Evolutionary conservation across 1,140 invertebrate genomes (phyloP).

Genomic region (Aricia agestis): DNA sequence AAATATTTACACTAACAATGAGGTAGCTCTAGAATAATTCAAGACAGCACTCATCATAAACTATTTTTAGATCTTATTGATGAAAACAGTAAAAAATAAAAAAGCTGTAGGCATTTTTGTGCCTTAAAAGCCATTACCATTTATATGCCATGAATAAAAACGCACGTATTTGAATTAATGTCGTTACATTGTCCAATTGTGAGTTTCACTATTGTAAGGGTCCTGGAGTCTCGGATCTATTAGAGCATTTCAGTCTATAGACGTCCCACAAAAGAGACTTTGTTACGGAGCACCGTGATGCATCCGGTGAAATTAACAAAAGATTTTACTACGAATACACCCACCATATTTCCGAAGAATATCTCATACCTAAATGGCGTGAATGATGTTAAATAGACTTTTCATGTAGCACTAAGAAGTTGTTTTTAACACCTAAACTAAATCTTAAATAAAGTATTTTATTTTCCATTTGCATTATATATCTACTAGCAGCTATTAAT

Average conservation of each 20-base stretch:
- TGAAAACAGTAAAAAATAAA: too few relatives aligned
- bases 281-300: slow-evolving; percentile 6
- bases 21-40: too few relatives aligned
- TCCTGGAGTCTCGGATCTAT: not conserved
- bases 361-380: not conserved
- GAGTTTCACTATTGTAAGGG: not conserved
- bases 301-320: slow-evolving; percentile 10
- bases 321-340: not conserved
- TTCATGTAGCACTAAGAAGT: not conserved
- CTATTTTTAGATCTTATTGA: too few relatives aligned
- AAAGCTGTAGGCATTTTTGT: not conserved
- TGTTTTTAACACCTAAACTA: not conserved
- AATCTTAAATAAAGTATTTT: too few relatives aligned
- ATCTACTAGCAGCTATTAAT: too few relatives aligned
- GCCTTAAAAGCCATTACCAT: not conserved
- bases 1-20: too few relatives aligned
- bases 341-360: not conserved
- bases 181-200: slow-evolving; percentile 5
- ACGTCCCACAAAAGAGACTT: not conserved
- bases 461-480: too few relatives aligned
- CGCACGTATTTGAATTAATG: not conserved
- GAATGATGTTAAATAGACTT: not conserved
- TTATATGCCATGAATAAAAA: not conserved
- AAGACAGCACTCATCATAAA: too few relatives aligned
- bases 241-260: not conserved